A percentile compares a stretch with the other conserved stretches of the same genome.
Evolutionary conservation across 2,113 vertebrate species (phyloP).

Genomic region (Sylvilagus bachmani): DNA sequence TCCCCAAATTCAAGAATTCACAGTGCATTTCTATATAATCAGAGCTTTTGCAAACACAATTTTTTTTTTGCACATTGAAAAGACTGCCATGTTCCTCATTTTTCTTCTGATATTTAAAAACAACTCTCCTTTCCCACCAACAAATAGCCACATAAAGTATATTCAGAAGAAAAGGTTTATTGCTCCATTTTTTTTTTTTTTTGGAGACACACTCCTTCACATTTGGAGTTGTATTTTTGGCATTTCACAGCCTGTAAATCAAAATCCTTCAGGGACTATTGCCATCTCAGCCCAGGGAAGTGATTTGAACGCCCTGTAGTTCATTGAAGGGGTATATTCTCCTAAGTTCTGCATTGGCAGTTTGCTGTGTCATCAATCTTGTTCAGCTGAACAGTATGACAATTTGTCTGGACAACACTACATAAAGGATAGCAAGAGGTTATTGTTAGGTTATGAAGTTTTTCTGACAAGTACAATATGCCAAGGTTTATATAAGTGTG

Average conservation of each 20-base stretch:
- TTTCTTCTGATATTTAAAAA: neutral
- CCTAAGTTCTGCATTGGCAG: neutral
- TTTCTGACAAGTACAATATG: constrained; percentile 72
- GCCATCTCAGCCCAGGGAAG: neutral
- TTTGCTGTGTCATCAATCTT: constrained; percentile 80
- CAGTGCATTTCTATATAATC: neutral
- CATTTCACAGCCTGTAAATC: constrained; percentile 70
- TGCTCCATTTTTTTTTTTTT: constrained; percentile 38
- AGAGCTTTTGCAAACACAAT: neutral
- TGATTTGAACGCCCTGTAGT: constrained; percentile 38
- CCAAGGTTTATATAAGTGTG: constrained; percentile 45
- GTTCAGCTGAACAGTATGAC: constrained; percentile 53
- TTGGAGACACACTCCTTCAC: neutral
- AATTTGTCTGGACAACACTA: constrained; percentile 77
- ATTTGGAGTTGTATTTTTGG: constrained; percentile 39
- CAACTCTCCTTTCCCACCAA: neutral
- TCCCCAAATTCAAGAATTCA: neutral
- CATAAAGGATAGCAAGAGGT: constrained; percentile 75
- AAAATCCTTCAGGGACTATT: constrained; percentile 59
- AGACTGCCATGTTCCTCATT: neutral
- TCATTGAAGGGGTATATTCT: constrained; percentile 24
- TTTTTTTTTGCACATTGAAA: neutral
- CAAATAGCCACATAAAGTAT: constrained; percentile 11
- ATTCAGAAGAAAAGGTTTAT: constrained; percentile 53
- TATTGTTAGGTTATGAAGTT: constrained; percentile 80